A percentile compares a stretch with the other conserved stretches of the same genome.
These are phyloP conservation scores for Platycheirus albimanus DNA, from an alignment of 2,888 invertebrate species.

Conservation along the genomic window DNA sequence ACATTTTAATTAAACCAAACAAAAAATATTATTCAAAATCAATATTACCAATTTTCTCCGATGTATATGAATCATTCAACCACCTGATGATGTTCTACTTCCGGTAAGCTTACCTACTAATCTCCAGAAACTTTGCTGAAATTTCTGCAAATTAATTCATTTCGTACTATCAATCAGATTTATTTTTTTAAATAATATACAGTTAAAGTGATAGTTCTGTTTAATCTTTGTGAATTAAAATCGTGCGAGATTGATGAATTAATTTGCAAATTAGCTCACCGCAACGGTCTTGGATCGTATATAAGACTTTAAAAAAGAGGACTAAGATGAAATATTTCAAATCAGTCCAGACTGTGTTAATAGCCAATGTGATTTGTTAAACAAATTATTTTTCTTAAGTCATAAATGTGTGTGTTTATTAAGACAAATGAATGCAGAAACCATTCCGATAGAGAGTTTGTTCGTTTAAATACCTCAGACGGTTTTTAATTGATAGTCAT, in stretches of 20 bases:
- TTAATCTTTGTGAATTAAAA: neutral
- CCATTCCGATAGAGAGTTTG: too few relatives aligned
- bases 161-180: neutral
- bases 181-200: neutral
- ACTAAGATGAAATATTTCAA: neutral
- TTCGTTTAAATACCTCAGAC: too few relatives aligned
- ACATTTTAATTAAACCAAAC: too few relatives aligned
- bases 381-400: neutral
- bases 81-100: too few relatives aligned
- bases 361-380: neutral
- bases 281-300: neutral
- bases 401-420: too few relatives aligned
- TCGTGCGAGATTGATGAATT: neutral
- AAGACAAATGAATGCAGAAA: too few relatives aligned
- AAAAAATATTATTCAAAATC: too few relatives aligned
- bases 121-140: too few relatives aligned
- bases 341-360: neutral
- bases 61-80: too few relatives aligned
- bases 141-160: neutral
- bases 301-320: neutral
- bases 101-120: neutral
- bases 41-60: too few relatives aligned
- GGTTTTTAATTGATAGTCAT: too few relatives aligned
- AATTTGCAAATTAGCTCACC: slow-evolving; percentile 6
- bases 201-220: slow-evolving; percentile 6